These are phyloP conservation scores for Polydrusus cervinus DNA, from an alignment of 2,888 invertebrate genomes.

Conservation along the genomic window DNA sequence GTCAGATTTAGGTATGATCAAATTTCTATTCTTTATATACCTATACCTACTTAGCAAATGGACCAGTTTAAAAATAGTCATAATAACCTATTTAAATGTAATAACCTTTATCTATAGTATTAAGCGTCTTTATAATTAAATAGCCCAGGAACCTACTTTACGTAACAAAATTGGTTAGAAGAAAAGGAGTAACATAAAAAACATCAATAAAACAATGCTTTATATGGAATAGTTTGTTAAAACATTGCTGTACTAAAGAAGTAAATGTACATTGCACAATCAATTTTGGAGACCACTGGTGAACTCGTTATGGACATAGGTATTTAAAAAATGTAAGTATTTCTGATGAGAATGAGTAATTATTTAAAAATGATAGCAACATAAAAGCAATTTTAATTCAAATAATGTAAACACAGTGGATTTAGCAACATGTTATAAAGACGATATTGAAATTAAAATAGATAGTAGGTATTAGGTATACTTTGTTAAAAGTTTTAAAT, in stretches of 20 bases:
- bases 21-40: too few species aligned
- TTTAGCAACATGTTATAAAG: background rate
- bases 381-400: conserved; percentile 14
- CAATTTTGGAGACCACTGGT: conserved; percentile 22
- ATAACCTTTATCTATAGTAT: too few species aligned
- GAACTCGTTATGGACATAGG: background rate
- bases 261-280: conserved; percentile 19
- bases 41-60: too few species aligned
- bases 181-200: too few species aligned
- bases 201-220: too few species aligned
- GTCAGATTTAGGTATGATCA: too few species aligned
- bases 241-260: background rate
- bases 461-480: background rate
- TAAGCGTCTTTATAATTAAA: too few species aligned
- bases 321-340: conserved; percentile 4
- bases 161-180: too few species aligned
- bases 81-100: too few species aligned
- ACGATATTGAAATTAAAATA: conserved; percentile 4
- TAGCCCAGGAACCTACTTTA: too few species aligned
- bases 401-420: conserved; percentile 7
- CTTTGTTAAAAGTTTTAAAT: conserved; percentile 1
- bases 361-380: conserved; percentile 8
- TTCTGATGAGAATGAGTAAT: conserved; percentile 14
- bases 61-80: too few species aligned
- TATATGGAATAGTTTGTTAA: background rate